A percentile compares a stretch with the other conserved stretches of the same genome.
Evolutionary conservation across 1,140 invertebrate species (phyloP).

Genomic region (Drosophila kepulauana): DNA sequence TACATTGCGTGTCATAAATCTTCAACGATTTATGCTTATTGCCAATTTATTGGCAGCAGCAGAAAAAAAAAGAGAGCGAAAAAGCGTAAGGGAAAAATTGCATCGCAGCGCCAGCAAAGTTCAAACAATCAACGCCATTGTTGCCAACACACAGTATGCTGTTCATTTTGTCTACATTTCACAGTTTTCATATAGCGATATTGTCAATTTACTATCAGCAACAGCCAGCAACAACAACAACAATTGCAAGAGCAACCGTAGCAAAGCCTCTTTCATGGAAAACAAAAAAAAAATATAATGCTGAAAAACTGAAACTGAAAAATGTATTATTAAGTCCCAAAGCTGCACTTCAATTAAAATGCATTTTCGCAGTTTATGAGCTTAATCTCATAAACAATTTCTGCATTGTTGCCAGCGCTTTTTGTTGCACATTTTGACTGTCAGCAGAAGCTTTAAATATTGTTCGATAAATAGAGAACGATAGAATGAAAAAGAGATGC

Average conservation of each 20-base stretch:
- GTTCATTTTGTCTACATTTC: conserved; percentile 61
- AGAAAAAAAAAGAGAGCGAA: background rate
- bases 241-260: conserved; percentile 5
- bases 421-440: conserved; percentile 55
- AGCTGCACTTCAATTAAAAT: conserved; percentile 84
- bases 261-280: conserved; percentile 19
- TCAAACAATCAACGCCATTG: conserved; percentile 81
- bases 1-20: conserved; percentile 59
- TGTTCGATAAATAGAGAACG: background rate
- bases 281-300: conserved; percentile 12
- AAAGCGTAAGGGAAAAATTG: conserved; percentile 41
- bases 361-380: conserved; percentile 83
- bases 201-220: conserved; percentile 77
- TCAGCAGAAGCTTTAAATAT: conserved; percentile 58
- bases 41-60: conserved; percentile 71
- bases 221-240: conserved; percentile 32
- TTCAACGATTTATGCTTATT: conserved; percentile 71
- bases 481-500: background rate
- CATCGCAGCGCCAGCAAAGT: conserved; percentile 64
- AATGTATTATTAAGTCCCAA: conserved; percentile 77
- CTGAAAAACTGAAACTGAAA: conserved; percentile 14
- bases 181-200: conserved; percentile 60
- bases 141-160: conserved; percentile 37
- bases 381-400: conserved; percentile 84
- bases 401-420: conserved; percentile 68